These are phyloP conservation scores for Macroramphosus scolopax DNA, from an alignment of 2,797 vertebrate genomes.

Conservation along the genomic window DNA sequence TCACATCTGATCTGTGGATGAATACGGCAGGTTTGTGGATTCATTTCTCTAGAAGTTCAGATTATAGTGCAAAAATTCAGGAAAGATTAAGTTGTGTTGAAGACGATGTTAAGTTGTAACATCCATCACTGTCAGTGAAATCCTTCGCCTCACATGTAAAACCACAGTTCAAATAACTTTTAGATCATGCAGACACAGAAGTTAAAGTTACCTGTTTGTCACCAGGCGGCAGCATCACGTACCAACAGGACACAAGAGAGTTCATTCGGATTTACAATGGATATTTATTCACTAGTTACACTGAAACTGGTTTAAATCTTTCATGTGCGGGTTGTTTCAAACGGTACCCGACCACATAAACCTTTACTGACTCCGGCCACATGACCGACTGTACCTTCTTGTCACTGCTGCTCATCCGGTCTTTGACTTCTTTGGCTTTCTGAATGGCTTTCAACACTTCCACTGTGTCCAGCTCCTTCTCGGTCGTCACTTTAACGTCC, in stretches of 20 bases:
- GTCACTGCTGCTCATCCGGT: slow-evolving; percentile 83
- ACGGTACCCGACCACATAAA: not conserved
- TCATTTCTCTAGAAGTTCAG: not conserved
- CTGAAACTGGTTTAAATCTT: not conserved
- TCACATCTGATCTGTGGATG: not conserved
- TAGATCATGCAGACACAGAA: not conserved
- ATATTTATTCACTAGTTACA: too few relatives aligned
- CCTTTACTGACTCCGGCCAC: not conserved
- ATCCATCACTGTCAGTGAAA: too few relatives aligned
- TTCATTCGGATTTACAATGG: not conserved
- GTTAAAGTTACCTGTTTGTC: not conserved
- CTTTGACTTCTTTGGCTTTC: slow-evolving; percentile 95
- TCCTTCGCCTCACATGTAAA: too few relatives aligned
- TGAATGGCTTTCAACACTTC: slow-evolving; percentile 98
- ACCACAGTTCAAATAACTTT: not conserved
- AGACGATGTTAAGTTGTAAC: not conserved
- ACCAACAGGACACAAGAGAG: not conserved
- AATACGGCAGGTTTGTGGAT: slow-evolving; percentile 9
- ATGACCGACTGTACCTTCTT: slow-evolving; percentile 82
- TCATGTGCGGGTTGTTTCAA: too few relatives aligned
- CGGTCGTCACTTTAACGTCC: slow-evolving; percentile 84
- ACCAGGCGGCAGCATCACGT: not conserved
- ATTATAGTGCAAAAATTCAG: too few relatives aligned
- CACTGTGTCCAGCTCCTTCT: slow-evolving; percentile 95
- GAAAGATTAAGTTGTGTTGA: too few relatives aligned